These are phyloP conservation scores for Spilogale gracilis DNA, from an alignment of 2,113 vertebrate genomes.

Conservation along the genomic window DNA sequence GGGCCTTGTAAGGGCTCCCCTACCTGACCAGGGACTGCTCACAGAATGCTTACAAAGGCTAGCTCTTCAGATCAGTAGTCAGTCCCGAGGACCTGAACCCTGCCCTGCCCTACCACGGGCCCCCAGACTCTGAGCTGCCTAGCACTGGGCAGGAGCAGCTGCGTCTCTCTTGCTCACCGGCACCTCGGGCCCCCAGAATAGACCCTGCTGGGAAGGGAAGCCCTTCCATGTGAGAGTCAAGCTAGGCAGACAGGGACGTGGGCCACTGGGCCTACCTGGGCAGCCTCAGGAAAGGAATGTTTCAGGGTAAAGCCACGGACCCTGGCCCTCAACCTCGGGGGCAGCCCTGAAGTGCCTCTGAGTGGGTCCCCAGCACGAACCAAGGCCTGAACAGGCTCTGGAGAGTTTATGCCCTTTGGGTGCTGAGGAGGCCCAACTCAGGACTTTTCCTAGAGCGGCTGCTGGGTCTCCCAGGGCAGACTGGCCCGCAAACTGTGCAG, in stretches of 20 bases:
- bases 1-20: neutral
- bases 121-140: neutral
- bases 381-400: neutral
- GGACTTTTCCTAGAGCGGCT: neutral
- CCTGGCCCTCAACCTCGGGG: neutral
- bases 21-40: neutral
- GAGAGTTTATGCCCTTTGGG: neutral
- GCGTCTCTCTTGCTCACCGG: neutral
- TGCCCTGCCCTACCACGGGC: neutral
- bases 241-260: neutral
- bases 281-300: neutral
- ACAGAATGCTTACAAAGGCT: neutral
- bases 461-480: too few relatives aligned
- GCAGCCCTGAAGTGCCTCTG: neutral
- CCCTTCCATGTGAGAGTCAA: neutral
- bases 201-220: neutral
- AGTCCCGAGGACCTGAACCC: neutral
- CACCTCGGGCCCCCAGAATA: neutral
- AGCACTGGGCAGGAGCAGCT: neutral
- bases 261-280: rapidly evolving
- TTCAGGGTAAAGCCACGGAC: neutral
- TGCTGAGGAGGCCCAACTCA: neutral
- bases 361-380: neutral
- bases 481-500: neutral
- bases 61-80: neutral